Base-by-base conservation (phyloP, 64 coral and sea anemone genomes). In the Stylophora pistillata region DNA sequence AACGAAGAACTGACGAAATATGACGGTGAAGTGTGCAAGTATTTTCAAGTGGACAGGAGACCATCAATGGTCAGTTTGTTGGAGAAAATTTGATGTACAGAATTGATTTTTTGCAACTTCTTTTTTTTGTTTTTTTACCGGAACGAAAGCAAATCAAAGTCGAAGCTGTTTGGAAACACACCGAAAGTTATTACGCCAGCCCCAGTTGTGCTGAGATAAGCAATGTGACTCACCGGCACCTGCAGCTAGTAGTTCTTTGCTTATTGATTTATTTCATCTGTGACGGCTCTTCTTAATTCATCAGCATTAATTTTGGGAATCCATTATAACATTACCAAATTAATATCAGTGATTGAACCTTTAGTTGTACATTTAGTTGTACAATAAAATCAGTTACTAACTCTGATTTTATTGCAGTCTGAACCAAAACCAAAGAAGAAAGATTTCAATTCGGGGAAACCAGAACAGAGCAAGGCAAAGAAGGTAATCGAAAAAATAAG, bases 1-100 rank as follows among this genome's bases (percentile, higher is more conserved):
- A 55, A 78, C 13, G 93, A 94, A 15, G 87, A 94, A 65, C 64
- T 94, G n/a, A 85, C 73, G 32, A 86, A 71, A 53, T 94, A 90
- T 55, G 93, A 94, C 28, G 55, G 57, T 23, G 88, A 94, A 65
- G 81, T 94, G 28, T 94, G 93, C 81, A 89, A 78, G 18, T 94
- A 94, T 81, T 90, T 94, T 21, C 88, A 86, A 66, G 93, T 94
- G 74, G 86, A 90, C 34, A 59, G 93, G 16, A 78, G 7, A 82
- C 58, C 13, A 58, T 20, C 29, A 32, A 31, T 63, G 30, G 57
- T 77, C 33, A 77, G 74, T 77, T 5, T 21, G 23, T 17, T 18
- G 23, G 20, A 17, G 20, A 7, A 64, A 6, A 21, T 13, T 1
- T 21, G 23, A 30, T 16, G 73, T 15, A 52, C 26, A 3, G 26